Conservation (phyloP, 1,140 invertebrate species). For the Megathymus violae region DNA sequence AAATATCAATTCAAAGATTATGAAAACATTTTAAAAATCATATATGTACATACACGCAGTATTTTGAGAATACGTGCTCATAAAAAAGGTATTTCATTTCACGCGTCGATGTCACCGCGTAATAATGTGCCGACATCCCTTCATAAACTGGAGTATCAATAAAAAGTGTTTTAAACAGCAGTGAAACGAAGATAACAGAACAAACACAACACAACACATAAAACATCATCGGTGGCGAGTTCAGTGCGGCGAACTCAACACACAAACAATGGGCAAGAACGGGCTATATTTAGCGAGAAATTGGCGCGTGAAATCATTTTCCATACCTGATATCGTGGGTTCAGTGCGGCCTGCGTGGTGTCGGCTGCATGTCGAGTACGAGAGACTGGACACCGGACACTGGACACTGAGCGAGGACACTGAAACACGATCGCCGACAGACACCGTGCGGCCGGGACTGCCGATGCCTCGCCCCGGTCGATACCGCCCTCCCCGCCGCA, state of each 20-base stretch:
- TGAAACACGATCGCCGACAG: constrained; percentile 20
- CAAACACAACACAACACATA: constrained; percentile 9
- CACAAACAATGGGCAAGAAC: constrained; percentile 20
- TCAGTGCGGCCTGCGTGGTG: constrained; percentile 53
- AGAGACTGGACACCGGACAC: constrained; percentile 25
- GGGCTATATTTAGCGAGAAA: constrained; percentile 14
- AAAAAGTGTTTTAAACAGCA: constrained; percentile 13
- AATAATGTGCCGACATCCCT: constrained; percentile 5
- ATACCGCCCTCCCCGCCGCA: constrained; percentile 52
- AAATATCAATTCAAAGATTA: too few relatives aligned
- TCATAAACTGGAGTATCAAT: constrained; percentile 25
- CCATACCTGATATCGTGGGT: constrained; percentile 47
- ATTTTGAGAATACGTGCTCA: not conserved
- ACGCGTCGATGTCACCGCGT: not conserved
- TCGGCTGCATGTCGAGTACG: constrained; percentile 52
- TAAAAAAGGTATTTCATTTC: not conserved
- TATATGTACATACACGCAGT: not conserved
- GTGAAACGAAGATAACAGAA: constrained; percentile 6
- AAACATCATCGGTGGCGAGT: not conserved
- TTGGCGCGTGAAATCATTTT: not conserved
- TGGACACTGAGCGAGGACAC: too few relatives aligned
- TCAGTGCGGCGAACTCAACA: constrained; percentile 3
- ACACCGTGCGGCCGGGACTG: constrained; percentile 34
- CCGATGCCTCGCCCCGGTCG: constrained; percentile 65
- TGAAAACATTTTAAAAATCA: too few relatives aligned